These are phyloP conservation scores for Drosophila nannoptera DNA, from an alignment of 1,140 invertebrate genomes.

Conservation along the genomic window DNA sequence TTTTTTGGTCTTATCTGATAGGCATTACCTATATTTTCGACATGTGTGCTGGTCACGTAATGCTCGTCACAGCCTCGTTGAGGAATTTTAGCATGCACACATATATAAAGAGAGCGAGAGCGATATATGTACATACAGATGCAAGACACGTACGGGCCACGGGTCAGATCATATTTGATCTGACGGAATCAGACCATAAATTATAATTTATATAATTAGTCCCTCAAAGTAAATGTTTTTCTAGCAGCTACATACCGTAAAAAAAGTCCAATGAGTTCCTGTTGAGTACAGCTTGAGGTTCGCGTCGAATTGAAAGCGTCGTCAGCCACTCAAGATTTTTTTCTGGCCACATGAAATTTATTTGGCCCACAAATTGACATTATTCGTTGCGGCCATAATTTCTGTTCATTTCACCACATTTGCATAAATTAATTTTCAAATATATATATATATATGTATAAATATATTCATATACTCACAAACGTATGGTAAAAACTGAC, in stretches of 20 bases:
- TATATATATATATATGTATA: slow-evolving; percentile 16
- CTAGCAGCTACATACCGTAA: no score
- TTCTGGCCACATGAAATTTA: slow-evolving; percentile 2
- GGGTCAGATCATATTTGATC: slow-evolving; percentile 1
- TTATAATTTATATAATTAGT: not conserved
- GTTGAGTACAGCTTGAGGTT: no score
- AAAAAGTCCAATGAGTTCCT: no score
- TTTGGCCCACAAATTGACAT: slow-evolving; percentile 52
- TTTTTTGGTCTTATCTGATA: slow-evolving; percentile 31
- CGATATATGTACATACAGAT: no score
- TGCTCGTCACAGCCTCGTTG: slow-evolving; percentile 11
- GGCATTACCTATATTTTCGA: slow-evolving; percentile 20
- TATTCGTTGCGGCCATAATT: slow-evolving; percentile 18
- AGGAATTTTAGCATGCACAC: slow-evolving; percentile 21
- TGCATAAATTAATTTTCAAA: slow-evolving; percentile 66
- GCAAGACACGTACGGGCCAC: not conserved
- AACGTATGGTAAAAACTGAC: slow-evolving; percentile 35
- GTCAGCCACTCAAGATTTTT: not conserved
- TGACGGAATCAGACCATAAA: slow-evolving; percentile 3
- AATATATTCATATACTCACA: slow-evolving; percentile 16
- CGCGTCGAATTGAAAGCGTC: slow-evolving; percentile 1
- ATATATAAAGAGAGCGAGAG: no score
- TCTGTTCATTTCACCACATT: slow-evolving; percentile 64
- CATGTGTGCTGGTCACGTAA: slow-evolving; percentile 26
- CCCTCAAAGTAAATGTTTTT: no score